These are phyloP conservation scores for Symphodus melops DNA, from an alignment of 2,113 vertebrate genomes.

Conservation along the genomic window DNA sequence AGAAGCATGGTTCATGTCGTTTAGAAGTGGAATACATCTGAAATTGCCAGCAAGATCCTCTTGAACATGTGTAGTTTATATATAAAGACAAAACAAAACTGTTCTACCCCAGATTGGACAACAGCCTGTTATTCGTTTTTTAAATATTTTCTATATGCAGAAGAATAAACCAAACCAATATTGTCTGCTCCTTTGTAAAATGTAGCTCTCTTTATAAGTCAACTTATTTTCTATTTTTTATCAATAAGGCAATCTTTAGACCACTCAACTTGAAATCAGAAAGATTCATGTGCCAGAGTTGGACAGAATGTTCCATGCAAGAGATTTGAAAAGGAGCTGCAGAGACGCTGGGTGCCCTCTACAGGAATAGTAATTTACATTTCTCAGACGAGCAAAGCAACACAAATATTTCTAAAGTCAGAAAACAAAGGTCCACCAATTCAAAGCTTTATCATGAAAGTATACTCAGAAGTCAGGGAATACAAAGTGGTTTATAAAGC, in stretches of 20 bases:
- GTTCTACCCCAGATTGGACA: background rate
- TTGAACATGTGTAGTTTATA: rapidly evolving
- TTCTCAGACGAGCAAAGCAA: background rate
- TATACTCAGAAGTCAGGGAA: background rate
- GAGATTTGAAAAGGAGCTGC: constrained; percentile 9
- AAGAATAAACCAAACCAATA: background rate
- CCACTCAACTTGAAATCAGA: background rate
- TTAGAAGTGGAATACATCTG: constrained; percentile 15
- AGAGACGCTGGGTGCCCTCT: constrained; percentile 69
- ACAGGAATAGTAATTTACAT: constrained; percentile 47
- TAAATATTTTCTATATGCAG: background rate
- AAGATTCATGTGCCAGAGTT: background rate
- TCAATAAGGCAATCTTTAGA: background rate
- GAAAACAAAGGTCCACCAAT: constrained; percentile 1
- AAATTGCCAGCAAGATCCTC: background rate
- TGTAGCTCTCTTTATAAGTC: too few relatives aligned
- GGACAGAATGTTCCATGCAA: background rate
- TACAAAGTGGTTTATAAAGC: background rate
- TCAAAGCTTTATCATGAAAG: background rate
- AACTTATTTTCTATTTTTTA: background rate
- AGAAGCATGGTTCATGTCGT: constrained; percentile 54
- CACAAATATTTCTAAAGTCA: constrained; percentile 1
- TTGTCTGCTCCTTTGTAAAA: background rate
- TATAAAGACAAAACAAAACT: background rate
- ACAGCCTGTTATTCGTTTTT: background rate